phyloP scores from a whole-genome alignment of 2,797 vertebrate species.

The Lacerta bilineata region DNA sequence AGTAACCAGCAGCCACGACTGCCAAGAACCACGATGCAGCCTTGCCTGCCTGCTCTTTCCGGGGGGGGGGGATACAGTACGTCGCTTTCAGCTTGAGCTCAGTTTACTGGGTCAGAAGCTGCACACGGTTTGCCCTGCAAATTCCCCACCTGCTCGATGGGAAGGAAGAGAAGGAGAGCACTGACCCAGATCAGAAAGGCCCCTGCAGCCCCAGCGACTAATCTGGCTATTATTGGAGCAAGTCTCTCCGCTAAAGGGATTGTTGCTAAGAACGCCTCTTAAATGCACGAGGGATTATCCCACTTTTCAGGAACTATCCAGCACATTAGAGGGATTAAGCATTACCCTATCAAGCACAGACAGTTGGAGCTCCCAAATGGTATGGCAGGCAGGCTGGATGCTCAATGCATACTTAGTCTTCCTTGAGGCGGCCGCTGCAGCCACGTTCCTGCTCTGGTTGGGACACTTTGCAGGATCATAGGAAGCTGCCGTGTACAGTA shows the following conservation, averaged over 20 bases:
- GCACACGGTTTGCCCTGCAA: neutral
- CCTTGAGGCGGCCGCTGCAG: neutral
- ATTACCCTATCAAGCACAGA: constrained; percentile 33
- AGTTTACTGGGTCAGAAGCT: neutral
- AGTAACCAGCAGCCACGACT: no score
- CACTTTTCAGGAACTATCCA: constrained; percentile 18
- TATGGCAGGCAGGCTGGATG: neutral
- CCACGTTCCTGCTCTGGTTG: neutral
- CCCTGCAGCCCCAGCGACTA: neutral
- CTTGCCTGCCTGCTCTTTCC: neutral
- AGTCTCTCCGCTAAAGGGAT: constrained; percentile 29
- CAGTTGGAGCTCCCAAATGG: neutral
- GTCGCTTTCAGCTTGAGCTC: neutral
- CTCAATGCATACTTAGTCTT: neutral
- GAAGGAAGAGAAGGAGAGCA: neutral
- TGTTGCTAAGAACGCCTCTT: constrained; percentile 31
- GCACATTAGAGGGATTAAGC: constrained; percentile 40
- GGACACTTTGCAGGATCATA: neutral
- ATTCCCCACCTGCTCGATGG: neutral
- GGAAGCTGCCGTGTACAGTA: no score
- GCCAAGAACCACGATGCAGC: no score
- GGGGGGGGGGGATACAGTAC: neutral
- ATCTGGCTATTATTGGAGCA: constrained; percentile 37
- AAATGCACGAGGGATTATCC: constrained; percentile 42
- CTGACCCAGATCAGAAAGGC: constrained; percentile 23